Evolutionary conservation across 1,140 invertebrate species (phyloP).

Genomic region (Rhyacophila brunnea): DNA sequence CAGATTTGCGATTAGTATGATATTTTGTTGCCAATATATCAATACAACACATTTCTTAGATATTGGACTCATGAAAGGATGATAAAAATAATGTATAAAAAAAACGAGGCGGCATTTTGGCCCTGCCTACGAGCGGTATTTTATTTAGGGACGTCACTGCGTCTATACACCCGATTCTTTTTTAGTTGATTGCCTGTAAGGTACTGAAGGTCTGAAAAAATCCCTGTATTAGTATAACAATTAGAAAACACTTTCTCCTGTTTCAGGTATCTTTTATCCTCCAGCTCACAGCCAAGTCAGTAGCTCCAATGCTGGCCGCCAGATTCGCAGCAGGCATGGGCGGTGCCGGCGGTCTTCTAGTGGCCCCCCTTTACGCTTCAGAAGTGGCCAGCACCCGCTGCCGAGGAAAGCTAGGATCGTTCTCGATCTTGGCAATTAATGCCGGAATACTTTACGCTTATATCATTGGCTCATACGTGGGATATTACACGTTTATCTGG

Average conservation of each 20-base stretch:
- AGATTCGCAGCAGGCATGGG: constrained; percentile 46
- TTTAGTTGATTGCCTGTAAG: too few species aligned
- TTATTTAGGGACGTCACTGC: too few species aligned
- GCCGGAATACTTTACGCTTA: constrained; percentile 54
- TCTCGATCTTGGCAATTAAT: constrained; percentile 54
- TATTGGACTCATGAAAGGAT: too few species aligned
- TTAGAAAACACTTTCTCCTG: not conserved
- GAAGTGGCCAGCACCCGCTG: constrained; percentile 46
- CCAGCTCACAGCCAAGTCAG: constrained; percentile 41
- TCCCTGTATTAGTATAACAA: too few species aligned
- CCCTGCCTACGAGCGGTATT: too few species aligned
- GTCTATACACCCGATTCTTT: too few species aligned
- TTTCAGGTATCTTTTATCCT: constrained; percentile 32
- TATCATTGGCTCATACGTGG: constrained; percentile 48
- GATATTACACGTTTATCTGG: constrained; percentile 50
- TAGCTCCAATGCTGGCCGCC: constrained; percentile 41
- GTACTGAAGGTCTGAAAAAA: too few species aligned
- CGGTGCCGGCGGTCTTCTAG: constrained; percentile 43
- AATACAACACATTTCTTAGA: too few species aligned
- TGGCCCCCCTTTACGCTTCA: constrained; percentile 47
- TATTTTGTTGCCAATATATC: too few species aligned
- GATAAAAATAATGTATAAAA: too few species aligned
- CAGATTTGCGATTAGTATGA: too few species aligned
- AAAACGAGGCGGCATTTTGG: too few species aligned
- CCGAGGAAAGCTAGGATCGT: constrained; percentile 53